Evolutionary conservation across 2,113 vertebrate species (phyloP).

Genomic region (Mirza zaza): DNA sequence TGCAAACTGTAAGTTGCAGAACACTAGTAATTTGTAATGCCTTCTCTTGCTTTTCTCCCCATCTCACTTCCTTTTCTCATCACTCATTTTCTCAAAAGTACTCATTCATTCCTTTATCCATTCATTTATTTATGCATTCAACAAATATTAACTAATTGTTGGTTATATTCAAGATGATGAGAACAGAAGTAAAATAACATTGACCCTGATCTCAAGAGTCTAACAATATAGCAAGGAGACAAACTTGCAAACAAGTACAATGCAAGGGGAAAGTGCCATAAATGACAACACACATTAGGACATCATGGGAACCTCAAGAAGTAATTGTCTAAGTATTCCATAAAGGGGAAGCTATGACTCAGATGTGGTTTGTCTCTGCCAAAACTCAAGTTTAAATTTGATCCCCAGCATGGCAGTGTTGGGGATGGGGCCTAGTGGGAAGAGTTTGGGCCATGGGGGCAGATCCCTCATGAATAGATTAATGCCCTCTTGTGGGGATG

Average conservation of each 20-base stretch:
- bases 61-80: not conserved
- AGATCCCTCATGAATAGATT: not conserved
- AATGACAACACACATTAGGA: not conserved
- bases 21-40: not conserved
- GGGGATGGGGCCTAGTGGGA: not conserved
- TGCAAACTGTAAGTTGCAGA: not conserved
- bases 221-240: not conserved
- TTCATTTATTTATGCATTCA: not conserved
- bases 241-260: not conserved
- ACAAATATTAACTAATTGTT: not conserved
- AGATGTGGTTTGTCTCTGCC: too few species aligned
- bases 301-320: not conserved
- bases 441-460: not conserved
- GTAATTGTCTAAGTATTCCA: not conserved
- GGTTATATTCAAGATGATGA: not conserved
- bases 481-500: not conserved
- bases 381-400: too few species aligned
- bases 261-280: not conserved
- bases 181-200: not conserved
- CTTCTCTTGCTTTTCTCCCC: not conserved
- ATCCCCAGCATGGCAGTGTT: too few species aligned
- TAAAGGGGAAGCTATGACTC: not conserved
- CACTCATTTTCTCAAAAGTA: not conserved
- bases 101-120: not conserved
- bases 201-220: not conserved